Conservation (phyloP, 2,888 invertebrate genomes). For the Luperina testacea region DNA sequence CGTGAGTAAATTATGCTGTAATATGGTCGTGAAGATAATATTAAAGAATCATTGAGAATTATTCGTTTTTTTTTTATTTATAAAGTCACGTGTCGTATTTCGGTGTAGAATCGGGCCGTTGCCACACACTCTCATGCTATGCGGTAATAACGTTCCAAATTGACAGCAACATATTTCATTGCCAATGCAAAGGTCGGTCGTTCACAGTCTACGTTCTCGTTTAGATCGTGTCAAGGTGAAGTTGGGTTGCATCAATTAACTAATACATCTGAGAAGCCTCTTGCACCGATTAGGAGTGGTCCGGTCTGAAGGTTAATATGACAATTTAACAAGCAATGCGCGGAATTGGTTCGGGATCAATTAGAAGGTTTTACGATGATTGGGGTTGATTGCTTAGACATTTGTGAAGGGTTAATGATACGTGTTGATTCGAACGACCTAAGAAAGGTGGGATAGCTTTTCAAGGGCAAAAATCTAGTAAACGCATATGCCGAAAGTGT, state of each 20-base stretch:
- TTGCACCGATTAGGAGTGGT: constrained; percentile 58
- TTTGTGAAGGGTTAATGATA: constrained; percentile 58
- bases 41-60: constrained; percentile 12
- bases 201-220: constrained; percentile 79
- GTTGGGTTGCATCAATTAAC: constrained; percentile 74
- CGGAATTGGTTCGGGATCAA: constrained; percentile 65
- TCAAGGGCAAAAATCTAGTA: constrained; percentile 14
- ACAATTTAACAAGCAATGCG: constrained; percentile 63
- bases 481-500: background rate
- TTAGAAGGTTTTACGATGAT: constrained; percentile 56
- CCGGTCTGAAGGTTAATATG: constrained; percentile 61
- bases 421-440: constrained; percentile 41
- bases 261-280: constrained; percentile 66
- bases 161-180: constrained; percentile 70
- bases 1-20: constrained; percentile 37
- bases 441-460: constrained; percentile 18
- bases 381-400: constrained; percentile 52
- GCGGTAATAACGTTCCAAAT: constrained; percentile 63
- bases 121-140: constrained; percentile 49
- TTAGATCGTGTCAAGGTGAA: constrained; percentile 77
- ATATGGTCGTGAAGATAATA: constrained; percentile 17
- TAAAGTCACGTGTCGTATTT: constrained; percentile 30
- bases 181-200: constrained; percentile 78
- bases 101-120: constrained; percentile 18
- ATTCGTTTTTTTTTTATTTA: background rate